A percentile compares a stretch with the other conserved stretches of the same genome.
These are phyloP conservation scores for Sisyra terminalis DNA, from an alignment of 2,888 invertebrate genomes.

Conservation along the genomic window DNA sequence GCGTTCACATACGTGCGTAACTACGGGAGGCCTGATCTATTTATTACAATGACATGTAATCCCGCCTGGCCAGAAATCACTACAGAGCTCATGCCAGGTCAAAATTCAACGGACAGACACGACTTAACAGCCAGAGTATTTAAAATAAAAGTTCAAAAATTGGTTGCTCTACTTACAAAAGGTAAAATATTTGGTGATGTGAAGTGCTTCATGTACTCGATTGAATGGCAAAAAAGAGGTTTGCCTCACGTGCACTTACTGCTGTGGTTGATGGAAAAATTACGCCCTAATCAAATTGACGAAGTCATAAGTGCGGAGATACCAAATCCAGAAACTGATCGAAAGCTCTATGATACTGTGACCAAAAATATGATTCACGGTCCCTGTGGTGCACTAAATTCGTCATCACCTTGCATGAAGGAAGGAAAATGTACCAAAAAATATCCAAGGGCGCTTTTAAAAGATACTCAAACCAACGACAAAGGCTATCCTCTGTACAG, in stretches of 20 bases:
- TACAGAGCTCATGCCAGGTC: conserved; percentile 8
- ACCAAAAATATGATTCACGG: too few species aligned
- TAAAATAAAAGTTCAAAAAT: conserved; percentile 13
- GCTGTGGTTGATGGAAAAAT: conserved; percentile 19
- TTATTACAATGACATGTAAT: conserved; percentile 15
- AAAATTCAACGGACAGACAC: conserved; percentile 10
- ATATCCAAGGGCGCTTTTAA: conserved; percentile 8
- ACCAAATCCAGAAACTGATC: conserved; percentile 15
- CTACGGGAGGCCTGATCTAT: conserved; percentile 16
- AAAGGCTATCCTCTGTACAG: conserved; percentile 4
- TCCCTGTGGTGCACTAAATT: too few species aligned
- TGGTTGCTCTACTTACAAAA: conserved; percentile 14
- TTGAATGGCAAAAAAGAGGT: conserved; percentile 20
- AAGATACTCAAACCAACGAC: conserved; percentile 6
- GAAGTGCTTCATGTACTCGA: conserved; percentile 13
- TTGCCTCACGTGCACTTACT: conserved; percentile 18
- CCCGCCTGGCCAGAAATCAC: conserved; percentile 13
- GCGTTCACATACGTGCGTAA: too few species aligned
- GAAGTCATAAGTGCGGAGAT: conserved; percentile 20
- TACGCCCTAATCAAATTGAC: conserved; percentile 19
- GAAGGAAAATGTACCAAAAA: conserved; percentile 12
- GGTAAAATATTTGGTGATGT: conserved; percentile 14
- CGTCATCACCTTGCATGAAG: too few species aligned
- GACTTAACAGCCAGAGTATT: conserved; percentile 9
- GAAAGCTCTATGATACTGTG: too few species aligned